Conservation (phyloP, 2,113 vertebrate species). For the Salvelinus fontinalis region DNA sequence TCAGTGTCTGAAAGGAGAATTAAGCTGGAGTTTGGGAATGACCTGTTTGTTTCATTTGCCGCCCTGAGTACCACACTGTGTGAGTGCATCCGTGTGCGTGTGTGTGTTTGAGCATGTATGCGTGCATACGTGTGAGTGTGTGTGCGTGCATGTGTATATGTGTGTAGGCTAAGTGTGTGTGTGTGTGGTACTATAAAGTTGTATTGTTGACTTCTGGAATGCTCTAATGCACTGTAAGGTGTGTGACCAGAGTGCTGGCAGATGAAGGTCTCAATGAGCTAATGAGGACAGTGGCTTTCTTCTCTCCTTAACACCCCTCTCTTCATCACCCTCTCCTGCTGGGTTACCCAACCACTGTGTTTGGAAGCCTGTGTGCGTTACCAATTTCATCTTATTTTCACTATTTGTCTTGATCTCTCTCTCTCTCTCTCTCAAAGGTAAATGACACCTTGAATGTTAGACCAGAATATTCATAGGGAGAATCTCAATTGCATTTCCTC, state of each 20-base stretch:
- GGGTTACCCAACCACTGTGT: slow-evolving; percentile 18
- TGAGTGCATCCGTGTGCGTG: too few species aligned
- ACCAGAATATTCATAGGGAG: too few species aligned
- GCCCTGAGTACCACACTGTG: too few species aligned
- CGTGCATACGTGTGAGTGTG: too few species aligned
- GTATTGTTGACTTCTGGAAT: not conserved
- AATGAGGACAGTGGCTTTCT: slow-evolving; percentile 18
- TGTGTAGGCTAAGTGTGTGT: not conserved
- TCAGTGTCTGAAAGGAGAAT: too few species aligned
- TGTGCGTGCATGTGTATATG: too few species aligned
- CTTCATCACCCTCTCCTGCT: not conserved
- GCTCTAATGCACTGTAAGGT: slow-evolving; percentile 6
- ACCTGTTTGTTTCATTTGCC: too few species aligned
- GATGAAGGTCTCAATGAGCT: slow-evolving; percentile 26
- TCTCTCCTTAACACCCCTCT: not conserved
- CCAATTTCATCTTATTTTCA: not conserved
- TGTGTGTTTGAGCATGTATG: too few species aligned
- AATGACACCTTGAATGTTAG: not conserved
- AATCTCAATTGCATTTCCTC: too few species aligned
- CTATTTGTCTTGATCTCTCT: not conserved
- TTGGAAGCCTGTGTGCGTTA: slow-evolving; percentile 31
- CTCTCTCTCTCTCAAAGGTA: slow-evolving; percentile 2
- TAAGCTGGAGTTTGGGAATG: too few species aligned
- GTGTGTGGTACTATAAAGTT: not conserved
- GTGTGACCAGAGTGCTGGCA: not conserved